Percentiles rank a stretch among this genome's conserved stretches.
These are phyloP conservation scores for Indicator maculatus DNA, from an alignment of 2,113 vertebrate species.

Conservation along the genomic window DNA sequence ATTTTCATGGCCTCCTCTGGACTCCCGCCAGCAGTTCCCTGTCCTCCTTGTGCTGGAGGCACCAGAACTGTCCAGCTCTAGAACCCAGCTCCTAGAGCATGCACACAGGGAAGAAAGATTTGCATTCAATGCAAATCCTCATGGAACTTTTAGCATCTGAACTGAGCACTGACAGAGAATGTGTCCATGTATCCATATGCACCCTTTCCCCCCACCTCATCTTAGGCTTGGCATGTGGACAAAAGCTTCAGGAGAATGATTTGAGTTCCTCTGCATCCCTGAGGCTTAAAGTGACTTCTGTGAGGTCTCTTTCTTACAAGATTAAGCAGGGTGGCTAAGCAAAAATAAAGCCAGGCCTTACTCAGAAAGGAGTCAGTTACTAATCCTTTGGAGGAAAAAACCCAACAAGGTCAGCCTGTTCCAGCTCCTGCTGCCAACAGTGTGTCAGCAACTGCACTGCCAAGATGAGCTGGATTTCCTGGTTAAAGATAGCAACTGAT, in stretches of 20 bases:
- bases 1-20: too few species aligned
- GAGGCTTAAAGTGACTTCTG: not conserved
- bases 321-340: not conserved
- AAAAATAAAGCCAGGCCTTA: conserved; percentile 3
- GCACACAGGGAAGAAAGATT: not conserved
- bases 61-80: too few species aligned
- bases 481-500: not conserved
- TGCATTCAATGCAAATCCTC: not conserved
- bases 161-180: not conserved
- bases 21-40: too few species aligned
- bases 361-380: not conserved
- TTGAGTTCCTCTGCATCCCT: not conserved
- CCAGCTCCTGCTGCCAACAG: not conserved
- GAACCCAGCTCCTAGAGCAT: not conserved
- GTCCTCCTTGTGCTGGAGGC: too few species aligned
- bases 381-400: not conserved
- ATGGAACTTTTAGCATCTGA: not conserved
- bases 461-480: not conserved
- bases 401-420: not conserved
- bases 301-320: not conserved
- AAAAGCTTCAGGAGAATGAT: not conserved
- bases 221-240: not conserved
- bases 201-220: not conserved
- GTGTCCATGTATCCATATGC: not conserved
- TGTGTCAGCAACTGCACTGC: not conserved